Evolutionary conservation across 2,113 vertebrate species (phyloP).

Genomic region (Nycticryphes semicollaris): DNA sequence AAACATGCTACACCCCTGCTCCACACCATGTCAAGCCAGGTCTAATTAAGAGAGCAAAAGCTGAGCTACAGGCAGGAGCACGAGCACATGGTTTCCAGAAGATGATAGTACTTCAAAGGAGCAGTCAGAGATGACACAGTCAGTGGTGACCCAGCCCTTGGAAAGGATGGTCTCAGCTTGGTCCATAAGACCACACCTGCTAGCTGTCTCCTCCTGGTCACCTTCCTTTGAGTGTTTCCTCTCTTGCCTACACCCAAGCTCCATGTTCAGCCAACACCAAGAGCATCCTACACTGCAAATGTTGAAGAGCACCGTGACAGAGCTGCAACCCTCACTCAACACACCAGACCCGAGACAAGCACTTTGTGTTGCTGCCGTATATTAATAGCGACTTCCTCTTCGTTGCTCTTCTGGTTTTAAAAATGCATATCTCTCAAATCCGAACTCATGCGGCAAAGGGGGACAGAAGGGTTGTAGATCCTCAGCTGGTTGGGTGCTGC

Average conservation of each 20-base stretch:
- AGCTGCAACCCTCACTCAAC: background rate
- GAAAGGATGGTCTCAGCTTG: background rate
- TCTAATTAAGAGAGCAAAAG: background rate
- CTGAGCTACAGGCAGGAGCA: background rate
- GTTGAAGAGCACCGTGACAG: background rate
- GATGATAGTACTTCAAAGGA: background rate
- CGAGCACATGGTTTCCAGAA: accelerated
- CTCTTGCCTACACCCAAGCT: background rate
- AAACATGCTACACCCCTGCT: background rate
- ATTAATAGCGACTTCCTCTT: background rate
- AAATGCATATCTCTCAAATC: background rate
- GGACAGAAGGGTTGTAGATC: background rate
- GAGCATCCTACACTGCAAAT: background rate
- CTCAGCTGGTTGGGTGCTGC: background rate
- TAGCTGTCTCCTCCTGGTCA: background rate
- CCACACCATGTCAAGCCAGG: background rate
- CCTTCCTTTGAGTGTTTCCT: background rate
- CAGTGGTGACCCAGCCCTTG: background rate
- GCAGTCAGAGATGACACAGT: accelerated
- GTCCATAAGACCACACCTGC: background rate
- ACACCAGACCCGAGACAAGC: background rate
- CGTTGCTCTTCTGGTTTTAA: background rate
- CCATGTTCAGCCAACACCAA: background rate
- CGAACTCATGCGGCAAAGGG: background rate
- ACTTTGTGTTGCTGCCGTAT: background rate